A percentile compares a stretch with the other conserved stretches of the same genome.
Evolutionary conservation across 2,797 vertebrate genomes (phyloP).

Genomic region (Calcarius lapponicus): DNA sequence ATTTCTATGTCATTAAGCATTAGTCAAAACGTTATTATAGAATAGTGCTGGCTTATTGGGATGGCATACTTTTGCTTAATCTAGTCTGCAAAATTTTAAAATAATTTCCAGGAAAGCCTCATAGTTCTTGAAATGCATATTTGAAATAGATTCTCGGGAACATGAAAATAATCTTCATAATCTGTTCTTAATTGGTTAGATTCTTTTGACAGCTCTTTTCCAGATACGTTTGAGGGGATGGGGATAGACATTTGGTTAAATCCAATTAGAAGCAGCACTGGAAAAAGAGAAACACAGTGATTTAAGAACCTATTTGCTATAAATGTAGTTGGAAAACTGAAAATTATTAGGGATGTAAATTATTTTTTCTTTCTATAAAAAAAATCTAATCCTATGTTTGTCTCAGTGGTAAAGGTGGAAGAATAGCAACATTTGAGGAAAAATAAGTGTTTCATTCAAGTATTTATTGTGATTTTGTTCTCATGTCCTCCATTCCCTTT

Average conservation of each 20-base stretch:
- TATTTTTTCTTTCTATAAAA: not conserved
- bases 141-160: not conserved
- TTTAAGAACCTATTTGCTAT: not conserved
- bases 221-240: not conserved
- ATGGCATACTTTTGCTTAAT: not conserved
- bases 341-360: not conserved
- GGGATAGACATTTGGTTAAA: not conserved
- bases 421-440: not conserved
- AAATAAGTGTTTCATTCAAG: not conserved
- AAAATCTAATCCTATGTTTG: not conserved
- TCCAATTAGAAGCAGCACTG: not conserved
- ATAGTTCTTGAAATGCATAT: not conserved
- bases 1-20: not conserved
- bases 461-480: not conserved
- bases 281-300: rapidly evolving
- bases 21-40: not conserved
- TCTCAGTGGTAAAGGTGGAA: not conserved
- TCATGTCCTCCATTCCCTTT: not conserved
- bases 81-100: not conserved
- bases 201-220: not conserved
- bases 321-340: not conserved
- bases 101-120: not conserved
- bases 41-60: not conserved
- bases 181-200: not conserved
- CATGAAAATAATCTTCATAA: not conserved